Percentiles rank a stretch among this genome's conserved stretches.
phyloP scores from a whole-genome alignment of 1,140 invertebrate genomes.

The Temnothorax nylanderi region DNA sequence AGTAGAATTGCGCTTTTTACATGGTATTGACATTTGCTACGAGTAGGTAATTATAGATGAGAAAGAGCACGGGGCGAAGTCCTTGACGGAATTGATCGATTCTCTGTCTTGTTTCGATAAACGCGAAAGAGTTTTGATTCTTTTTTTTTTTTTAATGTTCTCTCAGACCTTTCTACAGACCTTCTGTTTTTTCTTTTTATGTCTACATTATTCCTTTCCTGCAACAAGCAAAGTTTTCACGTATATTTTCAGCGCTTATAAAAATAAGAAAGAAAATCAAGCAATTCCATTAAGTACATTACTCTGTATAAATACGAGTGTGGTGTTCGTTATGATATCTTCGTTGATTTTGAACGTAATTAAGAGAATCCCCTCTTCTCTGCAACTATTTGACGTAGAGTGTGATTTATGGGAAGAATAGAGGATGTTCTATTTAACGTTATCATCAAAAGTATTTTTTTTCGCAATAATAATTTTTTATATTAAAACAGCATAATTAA shows the following conservation, averaged over 20 bases:
- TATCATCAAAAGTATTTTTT: conserved; percentile 27
- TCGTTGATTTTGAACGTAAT: conserved; percentile 68
- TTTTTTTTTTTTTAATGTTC: background rate
- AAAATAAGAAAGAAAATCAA: conserved; percentile 38
- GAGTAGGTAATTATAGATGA: conserved; percentile 67
- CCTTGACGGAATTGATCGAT: conserved; percentile 29
- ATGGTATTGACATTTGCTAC: conserved; percentile 56
- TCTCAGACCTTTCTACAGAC: background rate
- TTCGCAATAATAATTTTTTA: conserved; percentile 29
- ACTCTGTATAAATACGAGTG: conserved; percentile 67
- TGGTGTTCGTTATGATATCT: conserved; percentile 73
- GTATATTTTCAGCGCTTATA: background rate
- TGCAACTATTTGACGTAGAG: conserved; percentile 80
- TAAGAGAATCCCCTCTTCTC: conserved; percentile 74
- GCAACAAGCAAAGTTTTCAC: background rate
- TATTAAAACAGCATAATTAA: background rate
- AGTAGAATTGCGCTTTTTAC: conserved; percentile 68
- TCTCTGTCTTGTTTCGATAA: conserved; percentile 41
- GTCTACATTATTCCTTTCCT: background rate
- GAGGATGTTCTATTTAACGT: conserved; percentile 38
- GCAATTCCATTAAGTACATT: conserved; percentile 46
- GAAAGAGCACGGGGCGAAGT: conserved; percentile 13
- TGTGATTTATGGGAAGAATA: conserved; percentile 70
- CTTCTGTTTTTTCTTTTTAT: background rate
- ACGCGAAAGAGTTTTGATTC: background rate